phyloP scores from a whole-genome alignment of 2,888 invertebrate genomes.

The Drosophila borborema region DNA sequence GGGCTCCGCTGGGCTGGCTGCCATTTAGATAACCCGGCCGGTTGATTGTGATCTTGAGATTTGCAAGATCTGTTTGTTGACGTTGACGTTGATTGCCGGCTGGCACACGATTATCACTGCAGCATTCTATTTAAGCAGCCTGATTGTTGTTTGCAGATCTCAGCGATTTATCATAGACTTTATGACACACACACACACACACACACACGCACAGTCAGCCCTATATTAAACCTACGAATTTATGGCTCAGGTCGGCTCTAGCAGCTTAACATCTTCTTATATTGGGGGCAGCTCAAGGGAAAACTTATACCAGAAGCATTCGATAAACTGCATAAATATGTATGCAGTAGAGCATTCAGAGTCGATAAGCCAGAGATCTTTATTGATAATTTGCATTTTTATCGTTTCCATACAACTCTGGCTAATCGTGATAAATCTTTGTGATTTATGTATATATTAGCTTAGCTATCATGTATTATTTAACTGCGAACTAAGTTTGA shows the following conservation, averaged over 20 bases:
- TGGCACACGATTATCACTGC: conserved; percentile 63
- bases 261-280: conserved; percentile 24
- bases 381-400: conserved; percentile 6
- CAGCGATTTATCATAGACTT: conserved; percentile 49
- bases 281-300: conserved; percentile 13
- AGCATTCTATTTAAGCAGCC: conserved; percentile 59
- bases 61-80: conserved; percentile 55
- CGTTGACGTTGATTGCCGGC: conserved; percentile 55
- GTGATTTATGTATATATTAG: not conserved
- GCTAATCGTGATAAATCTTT: not conserved
- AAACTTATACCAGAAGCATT: not conserved
- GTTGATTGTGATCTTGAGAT: conserved; percentile 53
- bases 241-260: conserved; percentile 27
- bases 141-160: conserved; percentile 52
- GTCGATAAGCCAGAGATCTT: not conserved
- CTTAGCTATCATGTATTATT: not conserved
- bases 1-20: conserved; percentile 19
- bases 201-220: not conserved
- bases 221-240: conserved; percentile 29
- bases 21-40: conserved; percentile 58
- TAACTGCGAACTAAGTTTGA: not conserved
- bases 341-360: not conserved
- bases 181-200: conserved; percentile 33
- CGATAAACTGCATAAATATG: not conserved
- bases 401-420: not conserved